Percentiles rank a stretch among this genome's conserved stretches.
phyloP scores from a whole-genome alignment of 2,888 invertebrate species.

The Luperina testacea region DNA sequence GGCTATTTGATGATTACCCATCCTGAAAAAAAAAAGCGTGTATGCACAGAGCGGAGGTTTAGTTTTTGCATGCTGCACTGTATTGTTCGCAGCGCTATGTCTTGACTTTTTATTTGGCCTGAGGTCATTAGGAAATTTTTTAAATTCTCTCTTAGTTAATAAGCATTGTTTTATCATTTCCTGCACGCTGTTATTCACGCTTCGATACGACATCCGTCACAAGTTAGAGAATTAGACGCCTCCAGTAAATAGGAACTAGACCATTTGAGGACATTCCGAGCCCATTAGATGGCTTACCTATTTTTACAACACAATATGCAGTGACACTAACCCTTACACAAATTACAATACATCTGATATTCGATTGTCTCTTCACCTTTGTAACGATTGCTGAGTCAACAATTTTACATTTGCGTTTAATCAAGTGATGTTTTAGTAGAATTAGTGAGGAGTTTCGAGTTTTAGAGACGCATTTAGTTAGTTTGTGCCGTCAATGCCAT shows the following conservation, averaged over 20 bases:
- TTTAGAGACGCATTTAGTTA: constrained; percentile 23
- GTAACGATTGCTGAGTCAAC: constrained; percentile 25
- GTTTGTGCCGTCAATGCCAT: constrained; percentile 41
- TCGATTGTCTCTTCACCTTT: constrained; percentile 18
- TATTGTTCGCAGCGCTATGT: too few species aligned
- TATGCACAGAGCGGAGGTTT: too few species aligned
- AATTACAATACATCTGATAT: constrained; percentile 24
- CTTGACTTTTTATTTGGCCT: too few species aligned
- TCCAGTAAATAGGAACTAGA: constrained; percentile 69
- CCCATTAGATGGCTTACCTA: constrained; percentile 44
- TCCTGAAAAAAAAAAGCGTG: too few species aligned
- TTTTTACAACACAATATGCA: constrained; percentile 7
- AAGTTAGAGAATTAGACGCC: constrained; percentile 38
- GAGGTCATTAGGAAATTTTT: too few species aligned
- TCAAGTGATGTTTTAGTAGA: constrained; percentile 6
- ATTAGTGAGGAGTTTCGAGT: constrained; percentile 22
- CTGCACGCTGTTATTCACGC: neutral
- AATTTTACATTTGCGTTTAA: constrained; percentile 40
- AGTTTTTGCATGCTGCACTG: too few species aligned
- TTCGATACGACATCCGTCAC: neutral
- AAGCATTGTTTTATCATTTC: neutral
- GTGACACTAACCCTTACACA: constrained; percentile 10
- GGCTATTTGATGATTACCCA: too few species aligned
- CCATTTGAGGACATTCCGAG: constrained; percentile 64
- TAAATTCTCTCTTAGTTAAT: neutral